Evolutionary conservation across 2,113 vertebrate genomes (phyloP).

Genomic region (Crotalus helleri): DNA sequence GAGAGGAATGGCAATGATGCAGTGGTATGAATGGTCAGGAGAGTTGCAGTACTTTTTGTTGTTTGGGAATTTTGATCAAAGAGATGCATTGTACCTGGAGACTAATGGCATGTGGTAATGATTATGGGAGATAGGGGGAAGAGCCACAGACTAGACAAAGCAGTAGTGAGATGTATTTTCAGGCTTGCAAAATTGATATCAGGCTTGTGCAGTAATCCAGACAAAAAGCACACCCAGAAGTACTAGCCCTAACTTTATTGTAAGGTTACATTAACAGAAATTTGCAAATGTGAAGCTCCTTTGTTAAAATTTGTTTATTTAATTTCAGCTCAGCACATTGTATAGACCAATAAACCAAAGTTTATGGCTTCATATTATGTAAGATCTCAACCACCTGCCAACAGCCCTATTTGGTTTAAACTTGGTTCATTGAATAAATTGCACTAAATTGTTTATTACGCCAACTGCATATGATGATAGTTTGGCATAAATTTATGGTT

Average conservation of each 20-base stretch:
- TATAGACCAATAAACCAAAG: background rate
- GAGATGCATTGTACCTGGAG: background rate
- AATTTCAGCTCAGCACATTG: background rate
- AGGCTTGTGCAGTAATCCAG: background rate
- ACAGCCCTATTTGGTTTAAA: background rate
- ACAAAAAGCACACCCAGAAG: background rate
- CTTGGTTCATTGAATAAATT: background rate
- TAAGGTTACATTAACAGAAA: background rate
- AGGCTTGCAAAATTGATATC: background rate
- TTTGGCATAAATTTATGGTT: background rate
- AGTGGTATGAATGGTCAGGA: background rate
- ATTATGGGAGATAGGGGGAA: background rate
- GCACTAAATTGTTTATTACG: background rate
- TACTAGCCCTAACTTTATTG: background rate
- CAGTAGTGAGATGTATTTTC: background rate
- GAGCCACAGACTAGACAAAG: background rate
- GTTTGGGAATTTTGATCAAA: background rate
- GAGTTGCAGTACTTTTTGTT: background rate
- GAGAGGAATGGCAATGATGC: background rate
- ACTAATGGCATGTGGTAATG: background rate
- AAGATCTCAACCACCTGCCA: background rate
- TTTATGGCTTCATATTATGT: background rate
- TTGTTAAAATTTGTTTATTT: background rate
- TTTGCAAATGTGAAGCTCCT: background rate
- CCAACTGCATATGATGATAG: background rate